phyloP scores from a whole-genome alignment of 2,888 invertebrate genomes.

The Xestia ashworthii region DNA sequence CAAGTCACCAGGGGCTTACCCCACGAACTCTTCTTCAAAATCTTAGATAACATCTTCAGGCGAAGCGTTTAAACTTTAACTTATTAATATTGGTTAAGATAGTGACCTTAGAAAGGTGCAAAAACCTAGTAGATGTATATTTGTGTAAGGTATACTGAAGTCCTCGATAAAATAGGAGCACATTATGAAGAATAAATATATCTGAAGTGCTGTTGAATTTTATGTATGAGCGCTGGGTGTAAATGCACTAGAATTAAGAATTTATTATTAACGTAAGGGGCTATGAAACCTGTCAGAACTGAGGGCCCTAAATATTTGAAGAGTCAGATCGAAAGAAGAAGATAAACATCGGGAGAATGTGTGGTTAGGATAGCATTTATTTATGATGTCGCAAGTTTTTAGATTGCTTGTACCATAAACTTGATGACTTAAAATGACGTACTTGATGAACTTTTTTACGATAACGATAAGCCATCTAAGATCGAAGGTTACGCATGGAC shows the following conservation, averaged over 20 bases:
- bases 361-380: slow-evolving; percentile 10
- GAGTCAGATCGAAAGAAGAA: slow-evolving; percentile 5
- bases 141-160: slow-evolving; percentile 52
- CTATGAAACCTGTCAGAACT: slow-evolving; percentile 8
- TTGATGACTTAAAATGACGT: slow-evolving; percentile 15
- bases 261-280: slow-evolving; percentile 24
- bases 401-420: not conserved
- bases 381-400: not conserved
- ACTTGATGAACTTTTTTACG: slow-evolving; percentile 12
- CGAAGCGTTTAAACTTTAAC: slow-evolving; percentile 90
- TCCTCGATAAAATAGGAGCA: slow-evolving; percentile 51
- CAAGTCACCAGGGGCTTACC: slow-evolving; percentile 95
- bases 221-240: slow-evolving; percentile 48
- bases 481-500: slow-evolving; percentile 10
- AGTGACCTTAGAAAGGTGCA: slow-evolving; percentile 57
- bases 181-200: slow-evolving; percentile 46
- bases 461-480: slow-evolving; percentile 23
- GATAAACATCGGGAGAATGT: slow-evolving; percentile 47
- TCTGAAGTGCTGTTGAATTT: slow-evolving; percentile 45
- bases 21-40: slow-evolving; percentile 95
- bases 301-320: slow-evolving; percentile 13
- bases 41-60: slow-evolving; percentile 95
- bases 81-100: slow-evolving; percentile 45
- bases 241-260: slow-evolving; percentile 48
- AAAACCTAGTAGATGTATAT: slow-evolving; percentile 61